Base-by-base conservation (phyloP, 2,888 invertebrate genomes). In the Hesperia comma region DNA sequence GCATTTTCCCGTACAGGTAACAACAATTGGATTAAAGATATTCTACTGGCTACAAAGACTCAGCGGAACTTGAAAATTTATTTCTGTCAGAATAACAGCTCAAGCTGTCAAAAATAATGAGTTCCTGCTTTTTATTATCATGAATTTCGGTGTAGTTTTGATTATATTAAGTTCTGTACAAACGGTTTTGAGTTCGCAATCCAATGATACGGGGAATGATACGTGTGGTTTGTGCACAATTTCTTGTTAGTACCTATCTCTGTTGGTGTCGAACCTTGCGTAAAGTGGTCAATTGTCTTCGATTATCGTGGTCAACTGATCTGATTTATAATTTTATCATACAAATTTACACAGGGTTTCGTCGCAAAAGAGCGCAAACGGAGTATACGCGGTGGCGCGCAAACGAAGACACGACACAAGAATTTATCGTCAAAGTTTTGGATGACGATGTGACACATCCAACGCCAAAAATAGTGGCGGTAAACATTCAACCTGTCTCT, bases 361-460 rank as follows among this genome's bases (percentile, higher is more conserved):
- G 92, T 17, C 77, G 80, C 46, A 92, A 90, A 79, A 85, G 92
- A 71, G 83, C 85, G 40, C 72, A 74, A 7, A 67, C 72, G 66
- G 89, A 91, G 67, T 92, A 92, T 58, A 92, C 89, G 14, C 81
- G 92, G 71, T 92, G 92, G 92, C 79, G 76, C 67, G 76, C 81
- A 33, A 86, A 85, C 71, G 67, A 76, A 70, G 83, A 82, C 62
- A 81, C 84, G 1, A 83, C 87, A 54, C 80, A 79, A 67, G 87
- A 90, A 71, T 92, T 92, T 69, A 77, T 92, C 70, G 90, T 92
- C n/a, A 88, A 92, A 78, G 86, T 92, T 70, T 83, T 90, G 67
- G 92, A 92, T 69, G 92, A 92, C 41, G 89, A 88, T 37, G 51
- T 84, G 49, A 72, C 84, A 41, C 63, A 79, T 12, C 78, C 68